A percentile compares a stretch with the other conserved stretches of the same genome.
Conservation (phyloP, 2,888 invertebrate species). For the Linyphia triangularis region DNA sequence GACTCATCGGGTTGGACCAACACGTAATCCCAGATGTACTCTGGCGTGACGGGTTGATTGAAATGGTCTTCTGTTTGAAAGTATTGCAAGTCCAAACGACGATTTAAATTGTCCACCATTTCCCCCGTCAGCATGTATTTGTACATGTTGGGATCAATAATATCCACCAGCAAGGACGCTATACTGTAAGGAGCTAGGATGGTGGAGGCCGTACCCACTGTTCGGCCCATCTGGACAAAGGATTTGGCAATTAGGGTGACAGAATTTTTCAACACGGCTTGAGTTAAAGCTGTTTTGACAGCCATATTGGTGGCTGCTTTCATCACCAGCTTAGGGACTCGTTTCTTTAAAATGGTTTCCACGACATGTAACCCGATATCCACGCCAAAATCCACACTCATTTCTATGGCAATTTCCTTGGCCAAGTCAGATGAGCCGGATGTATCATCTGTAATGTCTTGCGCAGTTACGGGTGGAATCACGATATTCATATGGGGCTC, state of each 20-base stretch:
- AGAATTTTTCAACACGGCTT: background rate
- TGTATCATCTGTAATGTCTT: background rate
- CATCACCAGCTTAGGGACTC: background rate
- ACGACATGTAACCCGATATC: background rate
- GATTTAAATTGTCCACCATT: background rate
- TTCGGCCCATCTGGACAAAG: background rate
- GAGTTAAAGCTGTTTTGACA: background rate
- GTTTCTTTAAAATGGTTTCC: background rate
- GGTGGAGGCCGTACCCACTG: background rate
- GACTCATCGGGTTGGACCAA: background rate
- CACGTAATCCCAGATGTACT: slow-evolving; percentile 4
- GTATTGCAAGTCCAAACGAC: background rate
- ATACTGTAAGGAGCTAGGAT: background rate
- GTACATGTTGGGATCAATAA: background rate
- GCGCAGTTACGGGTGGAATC: background rate
- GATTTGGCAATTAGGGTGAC: background rate
- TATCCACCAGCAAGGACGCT: background rate
- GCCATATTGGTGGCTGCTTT: background rate
- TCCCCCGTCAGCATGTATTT: background rate
- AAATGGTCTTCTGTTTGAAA: background rate
- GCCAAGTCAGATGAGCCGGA: background rate
- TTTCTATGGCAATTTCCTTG: background rate
- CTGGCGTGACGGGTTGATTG: background rate
- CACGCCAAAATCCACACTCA: background rate
- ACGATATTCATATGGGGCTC: background rate